phyloP scores from a whole-genome alignment of 2,888 invertebrate genomes.

The Thereva nobilitata region DNA sequence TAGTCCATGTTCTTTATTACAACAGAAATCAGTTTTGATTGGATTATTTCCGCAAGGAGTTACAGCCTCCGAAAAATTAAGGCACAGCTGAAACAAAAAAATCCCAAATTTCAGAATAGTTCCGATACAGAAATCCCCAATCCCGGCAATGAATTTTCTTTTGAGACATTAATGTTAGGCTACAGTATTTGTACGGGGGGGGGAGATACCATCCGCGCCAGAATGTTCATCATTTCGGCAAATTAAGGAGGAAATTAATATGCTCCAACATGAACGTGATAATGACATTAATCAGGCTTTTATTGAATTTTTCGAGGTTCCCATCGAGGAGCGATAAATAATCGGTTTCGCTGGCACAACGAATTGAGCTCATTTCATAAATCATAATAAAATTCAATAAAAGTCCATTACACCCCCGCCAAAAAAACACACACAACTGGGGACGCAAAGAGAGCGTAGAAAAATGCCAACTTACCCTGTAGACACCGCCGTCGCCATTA shows the following conservation, averaged over 20 bases:
- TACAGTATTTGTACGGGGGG: no score
- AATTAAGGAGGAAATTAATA: not conserved
- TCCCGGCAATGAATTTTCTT: no score
- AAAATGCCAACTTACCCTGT: conserved; percentile 36
- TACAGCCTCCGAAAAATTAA: no score
- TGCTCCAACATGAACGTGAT: conserved; percentile 3
- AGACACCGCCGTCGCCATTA: conserved; percentile 43
- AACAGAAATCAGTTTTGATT: no score
- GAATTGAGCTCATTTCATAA: conserved; percentile 28
- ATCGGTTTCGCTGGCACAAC: conserved; percentile 13
- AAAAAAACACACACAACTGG: not conserved
- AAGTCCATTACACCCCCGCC: conserved; percentile 26
- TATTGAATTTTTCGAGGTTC: conserved; percentile 28
- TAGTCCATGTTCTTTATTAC: no score
- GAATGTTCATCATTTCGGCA: no score
- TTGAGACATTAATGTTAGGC: no score
- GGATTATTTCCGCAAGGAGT: no score
- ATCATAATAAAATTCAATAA: conserved; percentile 35
- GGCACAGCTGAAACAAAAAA: no score
- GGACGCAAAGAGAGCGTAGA: not conserved
- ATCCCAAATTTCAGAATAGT: no score
- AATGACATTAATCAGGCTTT: conserved; percentile 25
- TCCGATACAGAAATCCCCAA: no score
- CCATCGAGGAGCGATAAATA: conserved; percentile 16
- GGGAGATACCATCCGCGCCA: no score